These are phyloP conservation scores for Varanus salvator DNA, from an alignment of 2,113 vertebrate genomes.

Conservation along the genomic window DNA sequence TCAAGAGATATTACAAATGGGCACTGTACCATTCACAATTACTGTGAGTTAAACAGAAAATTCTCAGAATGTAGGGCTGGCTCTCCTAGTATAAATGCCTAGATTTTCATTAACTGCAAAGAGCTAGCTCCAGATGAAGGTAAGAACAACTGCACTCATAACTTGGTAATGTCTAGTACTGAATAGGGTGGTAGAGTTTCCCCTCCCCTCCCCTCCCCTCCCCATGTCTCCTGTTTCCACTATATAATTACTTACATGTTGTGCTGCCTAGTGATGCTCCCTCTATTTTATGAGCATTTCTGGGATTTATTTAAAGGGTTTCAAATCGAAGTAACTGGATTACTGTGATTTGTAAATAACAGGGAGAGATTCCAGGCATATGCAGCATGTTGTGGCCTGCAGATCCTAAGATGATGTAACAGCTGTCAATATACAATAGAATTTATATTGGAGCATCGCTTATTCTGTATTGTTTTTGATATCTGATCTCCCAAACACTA, in stretches of 20 bases:
- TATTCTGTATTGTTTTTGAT: not conserved
- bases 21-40: not conserved
- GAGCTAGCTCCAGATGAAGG: not conserved
- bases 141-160: not conserved
- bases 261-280: not conserved
- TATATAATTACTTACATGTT: not conserved
- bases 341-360: not conserved
- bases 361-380: not conserved
- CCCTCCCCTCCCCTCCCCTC: not conserved
- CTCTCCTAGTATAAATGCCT: not conserved
- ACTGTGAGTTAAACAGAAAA: not conserved
- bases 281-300: not conserved
- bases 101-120: slow-evolving; percentile 4
- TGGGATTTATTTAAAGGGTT: not conserved
- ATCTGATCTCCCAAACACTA: not conserved
- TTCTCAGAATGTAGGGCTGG: not conserved
- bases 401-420: not conserved
- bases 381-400: not conserved
- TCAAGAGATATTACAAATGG: not conserved
- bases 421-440: not conserved
- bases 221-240: not conserved
- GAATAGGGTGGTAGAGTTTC: too few relatives aligned
- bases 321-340: not conserved
- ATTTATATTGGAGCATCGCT: not conserved
- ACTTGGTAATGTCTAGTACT: not conserved